A percentile compares a stretch with the other conserved stretches of the same genome.
phyloP scores from a whole-genome alignment of 2,113 vertebrate genomes.

The Dicerorhinus sumatrensis region DNA sequence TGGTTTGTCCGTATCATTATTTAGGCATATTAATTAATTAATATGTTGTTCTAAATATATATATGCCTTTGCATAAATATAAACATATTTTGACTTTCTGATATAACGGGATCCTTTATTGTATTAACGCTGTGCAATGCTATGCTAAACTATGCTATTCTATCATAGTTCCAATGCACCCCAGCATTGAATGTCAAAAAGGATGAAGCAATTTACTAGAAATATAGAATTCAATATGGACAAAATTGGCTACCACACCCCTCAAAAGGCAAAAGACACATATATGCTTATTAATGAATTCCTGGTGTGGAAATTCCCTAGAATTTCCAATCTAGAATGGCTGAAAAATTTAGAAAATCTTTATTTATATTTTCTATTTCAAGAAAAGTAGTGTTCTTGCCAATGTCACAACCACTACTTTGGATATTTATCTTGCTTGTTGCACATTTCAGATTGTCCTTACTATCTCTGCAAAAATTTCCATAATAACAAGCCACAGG shows the following conservation, averaged over 20 bases:
- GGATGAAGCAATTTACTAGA: constrained; percentile 2
- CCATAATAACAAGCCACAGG: background rate
- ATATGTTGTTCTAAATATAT: background rate
- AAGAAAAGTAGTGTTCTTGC: constrained; percentile 64
- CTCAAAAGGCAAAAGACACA: background rate
- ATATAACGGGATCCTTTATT: background rate
- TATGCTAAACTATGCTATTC: background rate
- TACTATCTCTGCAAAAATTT: background rate
- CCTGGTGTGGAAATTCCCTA: background rate
- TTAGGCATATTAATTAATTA: background rate
- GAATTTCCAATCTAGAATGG: background rate
- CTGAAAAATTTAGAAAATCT: constrained; percentile 36
- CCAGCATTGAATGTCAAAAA: background rate
- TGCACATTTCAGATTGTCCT: background rate
- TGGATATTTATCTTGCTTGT: constrained; percentile 33
- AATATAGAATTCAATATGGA: background rate
- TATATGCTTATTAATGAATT: constrained; percentile 52
- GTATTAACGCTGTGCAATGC: background rate
- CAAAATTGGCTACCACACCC: background rate
- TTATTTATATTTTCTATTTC: constrained; percentile 61
- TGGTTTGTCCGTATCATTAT: background rate
- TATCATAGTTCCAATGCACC: background rate
- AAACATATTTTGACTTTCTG: background rate
- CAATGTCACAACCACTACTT: constrained; percentile 7
- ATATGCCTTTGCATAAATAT: background rate